Conservation (phyloP, 2,113 vertebrate species). For the Lagopus leucura region DNA sequence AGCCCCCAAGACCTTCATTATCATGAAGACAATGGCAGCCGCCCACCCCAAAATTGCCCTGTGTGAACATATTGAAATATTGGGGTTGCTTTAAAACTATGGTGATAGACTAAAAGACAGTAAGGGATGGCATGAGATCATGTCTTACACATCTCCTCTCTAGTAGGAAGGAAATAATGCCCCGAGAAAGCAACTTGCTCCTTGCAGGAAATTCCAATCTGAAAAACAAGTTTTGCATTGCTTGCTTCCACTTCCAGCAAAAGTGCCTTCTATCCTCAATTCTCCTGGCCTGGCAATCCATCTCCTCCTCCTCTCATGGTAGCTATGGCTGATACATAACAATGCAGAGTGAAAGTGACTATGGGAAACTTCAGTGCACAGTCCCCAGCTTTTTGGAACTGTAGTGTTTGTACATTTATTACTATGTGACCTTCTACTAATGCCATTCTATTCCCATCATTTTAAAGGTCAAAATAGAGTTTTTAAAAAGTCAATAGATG, state of each 20-base stretch:
- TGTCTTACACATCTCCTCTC: neutral
- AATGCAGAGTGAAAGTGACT: neutral
- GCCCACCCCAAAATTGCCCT: neutral
- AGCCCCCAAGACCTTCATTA: too few relatives aligned
- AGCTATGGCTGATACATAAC: neutral
- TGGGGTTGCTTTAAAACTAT: neutral
- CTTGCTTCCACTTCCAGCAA: neutral
- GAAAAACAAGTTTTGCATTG: neutral
- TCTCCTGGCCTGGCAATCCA: neutral
- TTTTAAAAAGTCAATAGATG: neutral
- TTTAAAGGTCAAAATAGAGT: constrained; percentile 1
- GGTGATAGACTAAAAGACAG: neutral
- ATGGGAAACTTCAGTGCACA: neutral
- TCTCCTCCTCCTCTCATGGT: neutral
- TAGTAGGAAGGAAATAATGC: neutral
- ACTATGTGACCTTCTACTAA: neutral
- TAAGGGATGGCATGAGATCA: neutral
- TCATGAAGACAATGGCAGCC: neutral
- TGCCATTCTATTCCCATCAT: neutral
- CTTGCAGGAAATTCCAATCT: neutral
- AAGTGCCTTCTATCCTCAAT: neutral
- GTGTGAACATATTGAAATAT: neutral
- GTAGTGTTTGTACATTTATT: neutral
- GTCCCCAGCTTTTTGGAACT: neutral
- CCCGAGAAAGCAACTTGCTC: neutral